Conservation (phyloP, 2,888 invertebrate genomes). For the Acrobasis consociella region DNA sequence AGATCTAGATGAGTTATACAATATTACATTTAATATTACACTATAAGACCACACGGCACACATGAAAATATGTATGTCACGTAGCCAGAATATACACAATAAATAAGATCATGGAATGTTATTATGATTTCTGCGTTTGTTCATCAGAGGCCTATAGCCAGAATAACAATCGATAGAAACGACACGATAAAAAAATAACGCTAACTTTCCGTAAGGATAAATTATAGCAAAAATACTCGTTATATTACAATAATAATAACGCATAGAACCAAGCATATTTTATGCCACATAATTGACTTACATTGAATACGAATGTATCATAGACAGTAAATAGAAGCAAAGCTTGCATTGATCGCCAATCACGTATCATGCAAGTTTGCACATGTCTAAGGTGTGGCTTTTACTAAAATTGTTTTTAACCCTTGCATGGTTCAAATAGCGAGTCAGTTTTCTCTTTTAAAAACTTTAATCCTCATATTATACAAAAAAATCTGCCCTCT, state of each 20-base stretch:
- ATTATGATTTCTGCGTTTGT: constrained; percentile 66
- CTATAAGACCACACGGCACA: constrained; percentile 65
- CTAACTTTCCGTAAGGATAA: constrained; percentile 68
- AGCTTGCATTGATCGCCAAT: too few relatives aligned
- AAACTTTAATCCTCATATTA: too few relatives aligned
- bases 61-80: constrained; percentile 79
- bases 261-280: constrained; percentile 6
- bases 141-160: constrained; percentile 51
- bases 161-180: constrained; percentile 56
- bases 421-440: too few relatives aligned
- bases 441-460: too few relatives aligned
- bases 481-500: too few relatives aligned
- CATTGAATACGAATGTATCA: background rate
- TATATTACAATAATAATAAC: constrained; percentile 33
- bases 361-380: too few relatives aligned
- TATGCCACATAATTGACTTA: background rate
- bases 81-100: constrained; percentile 78
- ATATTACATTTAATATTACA: constrained; percentile 66
- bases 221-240: constrained; percentile 83
- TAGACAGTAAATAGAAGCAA: background rate
- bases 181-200: constrained; percentile 70
- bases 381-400: too few relatives aligned
- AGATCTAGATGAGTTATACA: constrained; percentile 76
- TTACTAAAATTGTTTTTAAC: too few relatives aligned
- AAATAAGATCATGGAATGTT: constrained; percentile 82